phyloP scores from a whole-genome alignment of 1,140 invertebrate species.

The Dinoponera quadriceps region DNA sequence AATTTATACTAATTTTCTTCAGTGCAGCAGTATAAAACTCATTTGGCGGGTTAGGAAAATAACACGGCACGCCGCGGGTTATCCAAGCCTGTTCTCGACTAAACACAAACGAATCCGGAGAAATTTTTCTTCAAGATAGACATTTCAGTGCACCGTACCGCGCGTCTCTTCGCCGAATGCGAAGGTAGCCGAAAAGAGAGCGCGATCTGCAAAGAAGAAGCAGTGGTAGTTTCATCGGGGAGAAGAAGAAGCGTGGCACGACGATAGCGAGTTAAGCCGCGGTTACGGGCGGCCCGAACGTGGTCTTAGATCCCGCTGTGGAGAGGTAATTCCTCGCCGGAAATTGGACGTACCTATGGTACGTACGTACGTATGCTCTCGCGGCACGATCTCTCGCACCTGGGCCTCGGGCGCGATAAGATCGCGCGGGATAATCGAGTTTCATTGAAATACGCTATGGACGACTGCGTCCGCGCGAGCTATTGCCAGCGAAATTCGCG shows the following conservation, averaged over 20 bases:
- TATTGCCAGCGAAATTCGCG: constrained; percentile 66
- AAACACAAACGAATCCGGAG: no score
- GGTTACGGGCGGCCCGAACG: constrained; percentile 69
- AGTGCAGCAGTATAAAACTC: no score
- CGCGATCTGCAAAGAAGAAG: constrained; percentile 14
- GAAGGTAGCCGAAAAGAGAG: constrained; percentile 15
- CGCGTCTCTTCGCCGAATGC: background rate
- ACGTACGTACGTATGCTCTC: constrained; percentile 17
- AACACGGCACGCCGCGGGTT: no score
- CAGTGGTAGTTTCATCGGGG: background rate
- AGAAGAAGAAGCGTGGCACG: background rate
- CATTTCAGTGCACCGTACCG: no score
- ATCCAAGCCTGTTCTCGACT: no score
- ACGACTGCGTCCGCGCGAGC: constrained; percentile 65
- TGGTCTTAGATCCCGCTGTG: constrained; percentile 67
- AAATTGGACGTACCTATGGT: constrained; percentile 77
- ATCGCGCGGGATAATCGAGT: constrained; percentile 73
- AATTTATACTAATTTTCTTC: no score
- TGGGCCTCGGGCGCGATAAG: constrained; percentile 60
- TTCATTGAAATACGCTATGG: constrained; percentile 73
- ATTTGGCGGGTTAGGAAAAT: no score
- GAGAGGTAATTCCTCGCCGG: constrained; percentile 76
- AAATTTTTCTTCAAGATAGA: no score
- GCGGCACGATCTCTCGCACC: constrained; percentile 66
- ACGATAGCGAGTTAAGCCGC: constrained; percentile 73